phyloP scores from a whole-genome alignment of 2,797 vertebrate genomes.

The Sus cebifrons region DNA sequence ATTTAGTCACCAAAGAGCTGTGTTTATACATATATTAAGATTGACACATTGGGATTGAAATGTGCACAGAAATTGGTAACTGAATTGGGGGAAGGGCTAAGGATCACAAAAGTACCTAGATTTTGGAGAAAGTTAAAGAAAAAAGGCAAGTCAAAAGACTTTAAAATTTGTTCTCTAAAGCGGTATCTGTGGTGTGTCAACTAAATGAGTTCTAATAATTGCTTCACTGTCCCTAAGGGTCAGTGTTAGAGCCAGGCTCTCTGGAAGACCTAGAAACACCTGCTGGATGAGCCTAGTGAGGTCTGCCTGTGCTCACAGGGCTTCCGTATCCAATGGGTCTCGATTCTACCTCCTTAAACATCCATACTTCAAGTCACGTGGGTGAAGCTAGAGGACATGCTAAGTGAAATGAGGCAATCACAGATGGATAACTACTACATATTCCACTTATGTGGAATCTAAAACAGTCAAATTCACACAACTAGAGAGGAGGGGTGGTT shows the following conservation, averaged over 20 bases:
- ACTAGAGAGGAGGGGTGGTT: background rate
- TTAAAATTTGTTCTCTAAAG: background rate
- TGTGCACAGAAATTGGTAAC: background rate
- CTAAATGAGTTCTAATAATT: background rate
- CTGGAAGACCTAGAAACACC: background rate
- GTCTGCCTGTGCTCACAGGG: background rate
- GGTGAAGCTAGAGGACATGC: background rate
- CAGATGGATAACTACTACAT: background rate
- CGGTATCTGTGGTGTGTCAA: background rate
- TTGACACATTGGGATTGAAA: background rate
- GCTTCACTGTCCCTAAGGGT: background rate
- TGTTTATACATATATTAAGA: background rate
- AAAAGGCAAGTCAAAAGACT: background rate
- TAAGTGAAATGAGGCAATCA: background rate
- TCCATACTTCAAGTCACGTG: background rate
- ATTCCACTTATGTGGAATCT: background rate
- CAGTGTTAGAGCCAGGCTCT: background rate
- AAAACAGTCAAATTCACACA: background rate
- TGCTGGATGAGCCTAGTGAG: background rate
- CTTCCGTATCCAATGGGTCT: background rate
- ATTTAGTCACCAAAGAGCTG: background rate
- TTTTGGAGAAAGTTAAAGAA: background rate
- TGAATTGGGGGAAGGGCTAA: background rate
- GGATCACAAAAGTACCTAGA: background rate
- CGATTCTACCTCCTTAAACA: background rate